These are phyloP conservation scores for Drosophila prosaltans DNA, from an alignment of 1,140 invertebrate genomes.

Conservation along the genomic window DNA sequence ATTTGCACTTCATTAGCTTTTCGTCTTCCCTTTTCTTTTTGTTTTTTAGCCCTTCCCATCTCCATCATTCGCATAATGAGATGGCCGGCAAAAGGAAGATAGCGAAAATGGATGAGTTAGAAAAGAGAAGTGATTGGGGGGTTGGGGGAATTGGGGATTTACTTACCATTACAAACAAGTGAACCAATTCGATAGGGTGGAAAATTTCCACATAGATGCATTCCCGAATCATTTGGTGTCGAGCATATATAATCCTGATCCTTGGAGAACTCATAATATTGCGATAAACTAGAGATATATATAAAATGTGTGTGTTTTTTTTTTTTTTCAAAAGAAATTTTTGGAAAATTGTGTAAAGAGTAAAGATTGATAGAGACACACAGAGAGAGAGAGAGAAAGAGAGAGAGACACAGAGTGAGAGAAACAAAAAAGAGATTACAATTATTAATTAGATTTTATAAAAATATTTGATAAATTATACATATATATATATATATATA, in stretches of 20 bases:
- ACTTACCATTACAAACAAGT: slow-evolving; percentile 87
- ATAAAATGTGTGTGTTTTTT: slow-evolving; percentile 13
- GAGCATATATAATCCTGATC: slow-evolving; percentile 99
- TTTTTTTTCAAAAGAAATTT: slow-evolving; percentile 36
- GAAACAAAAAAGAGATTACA: slow-evolving; percentile 26
- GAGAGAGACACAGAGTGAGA: slow-evolving; percentile 35
- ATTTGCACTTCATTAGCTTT: slow-evolving; percentile 76
- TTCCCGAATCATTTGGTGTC: slow-evolving; percentile 95
- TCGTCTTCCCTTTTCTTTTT: neutral
- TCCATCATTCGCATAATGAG: neutral
- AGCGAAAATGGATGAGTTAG: neutral
- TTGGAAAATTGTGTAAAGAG: slow-evolving; percentile 32
- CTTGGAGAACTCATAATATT: slow-evolving; percentile 92
- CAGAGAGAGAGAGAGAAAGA: slow-evolving; percentile 22
- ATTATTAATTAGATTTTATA: slow-evolving; percentile 48
- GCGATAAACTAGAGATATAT: slow-evolving; percentile 85
- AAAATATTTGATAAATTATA: slow-evolving; percentile 13
- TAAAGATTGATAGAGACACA: slow-evolving; percentile 27
- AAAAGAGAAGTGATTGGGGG: neutral
- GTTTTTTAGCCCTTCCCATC: neutral
- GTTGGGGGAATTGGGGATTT: neutral
- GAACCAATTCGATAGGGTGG: slow-evolving; percentile 90
- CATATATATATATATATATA: slow-evolving; percentile 37
- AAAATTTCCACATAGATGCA: slow-evolving; percentile 95
- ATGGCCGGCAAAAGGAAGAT: too few relatives aligned